Percentiles rank a stretch among this genome's conserved stretches.
phyloP scores from a whole-genome alignment of 2,888 invertebrate genomes.

The Endotricha flammealis region DNA sequence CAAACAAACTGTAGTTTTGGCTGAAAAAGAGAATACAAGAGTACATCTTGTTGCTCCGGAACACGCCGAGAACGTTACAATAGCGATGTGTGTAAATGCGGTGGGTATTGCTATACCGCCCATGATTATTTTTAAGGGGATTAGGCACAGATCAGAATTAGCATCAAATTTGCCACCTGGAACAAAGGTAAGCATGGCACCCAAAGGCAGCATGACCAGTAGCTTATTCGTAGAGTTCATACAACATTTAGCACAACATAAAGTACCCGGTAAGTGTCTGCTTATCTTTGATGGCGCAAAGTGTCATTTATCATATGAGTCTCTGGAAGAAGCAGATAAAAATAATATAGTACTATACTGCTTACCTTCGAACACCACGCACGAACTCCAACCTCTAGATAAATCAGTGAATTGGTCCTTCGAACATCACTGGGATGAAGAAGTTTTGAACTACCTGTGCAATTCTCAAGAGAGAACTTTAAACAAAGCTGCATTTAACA shows the following conservation, averaged over 20 bases:
- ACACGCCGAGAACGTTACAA: constrained; percentile 21
- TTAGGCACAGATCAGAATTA: constrained; percentile 15
- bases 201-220: neutral
- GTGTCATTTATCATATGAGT: constrained; percentile 15
- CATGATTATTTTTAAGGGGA: constrained; percentile 18
- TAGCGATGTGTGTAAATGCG: constrained; percentile 21
- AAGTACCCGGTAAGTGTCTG: constrained; percentile 16
- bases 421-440: neutral
- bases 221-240: constrained; percentile 17
- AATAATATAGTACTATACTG: neutral
- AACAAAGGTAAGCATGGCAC: constrained; percentile 15
- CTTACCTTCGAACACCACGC: too few relatives aligned
- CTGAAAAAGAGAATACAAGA: constrained; percentile 16
- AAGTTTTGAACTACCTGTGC: neutral
- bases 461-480: neutral
- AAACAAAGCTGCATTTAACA: constrained; percentile 17
- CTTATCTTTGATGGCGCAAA: constrained; percentile 20
- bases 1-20: constrained; percentile 17
- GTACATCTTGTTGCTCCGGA: constrained; percentile 18
- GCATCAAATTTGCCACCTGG: constrained; percentile 18
- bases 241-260: constrained; percentile 7
- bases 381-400: too few relatives aligned
- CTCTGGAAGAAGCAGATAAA: constrained; percentile 20
- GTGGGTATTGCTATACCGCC: constrained; percentile 17
- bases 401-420: neutral